phyloP scores from a whole-genome alignment of 2,888 invertebrate genomes.

The Biston stratarius region DNA sequence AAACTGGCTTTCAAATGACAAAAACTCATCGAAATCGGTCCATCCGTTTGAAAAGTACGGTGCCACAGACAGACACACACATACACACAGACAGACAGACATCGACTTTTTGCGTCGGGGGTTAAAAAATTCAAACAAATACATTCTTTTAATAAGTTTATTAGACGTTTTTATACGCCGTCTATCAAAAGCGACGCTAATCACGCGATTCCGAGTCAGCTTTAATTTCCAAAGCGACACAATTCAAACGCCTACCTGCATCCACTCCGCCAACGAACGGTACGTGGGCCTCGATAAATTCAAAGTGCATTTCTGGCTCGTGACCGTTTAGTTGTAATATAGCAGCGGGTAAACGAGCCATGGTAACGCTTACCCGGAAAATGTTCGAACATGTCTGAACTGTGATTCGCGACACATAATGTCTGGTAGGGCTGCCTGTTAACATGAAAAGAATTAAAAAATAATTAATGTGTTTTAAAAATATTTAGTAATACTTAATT shows the following conservation, averaged over 20 bases:
- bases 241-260: constrained; percentile 28
- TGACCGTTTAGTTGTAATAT: constrained; percentile 52
- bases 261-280: constrained; percentile 17
- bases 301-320: constrained; percentile 55
- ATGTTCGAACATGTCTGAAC: constrained; percentile 48
- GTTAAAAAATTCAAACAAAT: background rate
- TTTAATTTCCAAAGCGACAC: constrained; percentile 20
- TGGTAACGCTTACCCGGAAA: constrained; percentile 67
- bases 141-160: constrained; percentile 4
- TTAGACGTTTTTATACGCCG: constrained; percentile 23
- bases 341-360: constrained; percentile 63
- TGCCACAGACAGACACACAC: too few species aligned
- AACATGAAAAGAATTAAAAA: background rate
- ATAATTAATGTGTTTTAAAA: background rate
- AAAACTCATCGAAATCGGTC: too few species aligned
- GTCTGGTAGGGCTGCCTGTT: constrained; percentile 32
- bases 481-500: too few species aligned
- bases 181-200: constrained; percentile 23
- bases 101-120: too few species aligned
- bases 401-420: constrained; percentile 37
- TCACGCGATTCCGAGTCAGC: constrained; percentile 13
- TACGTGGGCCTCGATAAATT: constrained; percentile 34
- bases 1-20: too few species aligned
- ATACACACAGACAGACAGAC: too few species aligned
- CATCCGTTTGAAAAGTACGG: too few species aligned